A percentile compares a stretch with the other conserved stretches of the same genome.
Conservation (phyloP, 2,797 vertebrate species). For the Botia almorhae region DNA sequence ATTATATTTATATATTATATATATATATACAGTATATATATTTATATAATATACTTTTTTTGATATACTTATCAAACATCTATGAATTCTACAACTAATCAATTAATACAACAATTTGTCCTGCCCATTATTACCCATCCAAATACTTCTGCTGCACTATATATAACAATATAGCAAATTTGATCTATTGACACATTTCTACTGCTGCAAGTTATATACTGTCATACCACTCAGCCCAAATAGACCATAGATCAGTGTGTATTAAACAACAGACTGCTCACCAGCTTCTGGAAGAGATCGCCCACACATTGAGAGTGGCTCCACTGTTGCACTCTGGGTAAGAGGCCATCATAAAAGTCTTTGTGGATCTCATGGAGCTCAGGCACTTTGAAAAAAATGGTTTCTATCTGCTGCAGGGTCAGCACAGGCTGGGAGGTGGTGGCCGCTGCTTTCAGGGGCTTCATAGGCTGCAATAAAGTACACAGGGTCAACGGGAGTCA, state of each 20-base stretch:
- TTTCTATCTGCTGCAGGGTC: constrained; percentile 93
- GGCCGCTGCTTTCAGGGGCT: constrained; percentile 94
- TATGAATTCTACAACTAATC: too few species aligned
- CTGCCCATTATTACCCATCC: too few species aligned
- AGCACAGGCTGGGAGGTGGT: constrained; percentile 97
- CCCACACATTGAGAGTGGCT: constrained; percentile 94
- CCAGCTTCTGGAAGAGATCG: constrained; percentile 98
- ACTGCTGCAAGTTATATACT: not conserved
- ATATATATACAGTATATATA: too few species aligned
- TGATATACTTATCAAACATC: too few species aligned
- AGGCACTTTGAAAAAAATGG: constrained; percentile 99
- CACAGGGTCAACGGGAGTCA: constrained; percentile 8
- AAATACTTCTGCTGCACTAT: too few species aligned
- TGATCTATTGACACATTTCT: not conserved
- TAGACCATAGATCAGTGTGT: not conserved
- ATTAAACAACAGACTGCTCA: constrained; percentile 68
- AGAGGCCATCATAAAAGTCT: constrained; percentile 93
- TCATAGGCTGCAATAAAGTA: constrained; percentile 87
- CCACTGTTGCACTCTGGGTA: constrained; percentile 95
- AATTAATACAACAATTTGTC: too few species aligned
- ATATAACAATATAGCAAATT: not conserved
- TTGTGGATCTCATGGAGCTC: constrained; percentile 98
- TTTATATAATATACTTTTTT: too few species aligned
- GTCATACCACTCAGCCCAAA: not conserved
- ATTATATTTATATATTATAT: too few species aligned